phyloP scores from a whole-genome alignment of 2,113 vertebrate species.

The Thymallus thymallus region DNA sequence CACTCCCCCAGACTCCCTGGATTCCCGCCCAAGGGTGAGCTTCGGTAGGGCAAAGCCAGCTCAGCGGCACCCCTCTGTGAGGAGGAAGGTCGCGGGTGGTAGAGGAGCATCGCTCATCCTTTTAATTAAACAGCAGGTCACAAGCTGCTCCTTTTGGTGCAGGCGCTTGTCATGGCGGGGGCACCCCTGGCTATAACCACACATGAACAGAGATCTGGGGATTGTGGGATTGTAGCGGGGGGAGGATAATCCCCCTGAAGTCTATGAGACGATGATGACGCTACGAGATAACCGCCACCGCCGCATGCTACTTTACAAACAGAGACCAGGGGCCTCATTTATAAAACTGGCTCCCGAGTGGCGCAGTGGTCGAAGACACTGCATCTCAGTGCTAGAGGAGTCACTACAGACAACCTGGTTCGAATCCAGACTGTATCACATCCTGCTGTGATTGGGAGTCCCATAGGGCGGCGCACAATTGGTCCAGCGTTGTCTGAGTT shows the following conservation, averaged over 20 bases:
- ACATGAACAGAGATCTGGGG: constrained; percentile 1
- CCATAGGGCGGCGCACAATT: no score
- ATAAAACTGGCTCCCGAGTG: no score
- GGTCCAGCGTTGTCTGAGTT: no score
- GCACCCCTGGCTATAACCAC: not conserved
- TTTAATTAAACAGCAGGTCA: constrained; percentile 8
- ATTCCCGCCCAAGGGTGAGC: not conserved
- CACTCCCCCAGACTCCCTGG: not conserved
- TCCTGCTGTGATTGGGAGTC: no score
- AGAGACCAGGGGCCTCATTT: no score
- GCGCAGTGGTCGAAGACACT: no score
- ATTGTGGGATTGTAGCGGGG: constrained; percentile 6
- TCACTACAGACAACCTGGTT: no score
- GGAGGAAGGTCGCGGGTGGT: not conserved
- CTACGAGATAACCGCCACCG: constrained; percentile 24
- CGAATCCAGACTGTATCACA: no score
- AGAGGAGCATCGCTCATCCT: not conserved
- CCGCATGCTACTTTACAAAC: constrained; percentile 23
- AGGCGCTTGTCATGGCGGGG: not conserved
- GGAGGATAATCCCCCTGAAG: constrained; percentile 6
- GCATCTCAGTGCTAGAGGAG: no score
- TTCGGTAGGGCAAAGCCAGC: not conserved
- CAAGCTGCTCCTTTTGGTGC: not conserved
- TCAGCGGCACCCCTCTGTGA: not conserved
- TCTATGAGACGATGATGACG: not conserved